Conservation (phyloP, 2,113 vertebrate genomes). For the Picathartes gymnocephalus region DNA sequence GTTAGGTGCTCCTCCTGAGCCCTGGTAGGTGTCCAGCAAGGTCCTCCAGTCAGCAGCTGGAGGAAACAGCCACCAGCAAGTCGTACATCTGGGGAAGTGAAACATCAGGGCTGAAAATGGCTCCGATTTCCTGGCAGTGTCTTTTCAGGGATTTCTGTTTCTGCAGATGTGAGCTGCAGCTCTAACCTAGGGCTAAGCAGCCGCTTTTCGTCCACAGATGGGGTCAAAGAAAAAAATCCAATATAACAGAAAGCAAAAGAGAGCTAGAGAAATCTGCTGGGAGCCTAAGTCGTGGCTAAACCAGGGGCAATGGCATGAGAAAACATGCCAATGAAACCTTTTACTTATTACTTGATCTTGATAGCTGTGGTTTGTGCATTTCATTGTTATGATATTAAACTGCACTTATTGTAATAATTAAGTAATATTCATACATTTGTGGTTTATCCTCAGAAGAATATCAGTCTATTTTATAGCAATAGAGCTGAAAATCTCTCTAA, state of each 20-base stretch:
- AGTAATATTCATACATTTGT: not conserved
- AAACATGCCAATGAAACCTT: not conserved
- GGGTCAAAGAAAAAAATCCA: not conserved
- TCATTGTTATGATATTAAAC: not conserved
- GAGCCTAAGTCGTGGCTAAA: not conserved
- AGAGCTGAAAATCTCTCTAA: not conserved
- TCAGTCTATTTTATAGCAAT: not conserved
- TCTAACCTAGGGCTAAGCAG: not conserved
- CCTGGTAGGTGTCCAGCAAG: not conserved
- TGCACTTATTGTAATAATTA: not conserved
- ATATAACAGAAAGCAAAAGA: not conserved
- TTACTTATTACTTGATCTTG: not conserved
- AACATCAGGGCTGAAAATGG: not conserved
- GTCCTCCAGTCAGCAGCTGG: not conserved
- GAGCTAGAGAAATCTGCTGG: not conserved
- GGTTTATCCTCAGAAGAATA: not conserved
- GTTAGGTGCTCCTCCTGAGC: not conserved
- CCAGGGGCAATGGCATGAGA: not conserved
- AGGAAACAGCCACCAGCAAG: not conserved
- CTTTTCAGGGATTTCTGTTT: not conserved
- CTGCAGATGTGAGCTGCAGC: not conserved
- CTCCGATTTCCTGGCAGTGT: not conserved
- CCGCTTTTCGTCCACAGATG: not conserved
- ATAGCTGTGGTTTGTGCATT: not conserved
- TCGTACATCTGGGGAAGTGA: not conserved